A percentile compares a stretch with the other conserved stretches of the same genome.
Evolutionary conservation across 2,797 vertebrate genomes (phyloP).

Genomic region (Danionella dracula): DNA sequence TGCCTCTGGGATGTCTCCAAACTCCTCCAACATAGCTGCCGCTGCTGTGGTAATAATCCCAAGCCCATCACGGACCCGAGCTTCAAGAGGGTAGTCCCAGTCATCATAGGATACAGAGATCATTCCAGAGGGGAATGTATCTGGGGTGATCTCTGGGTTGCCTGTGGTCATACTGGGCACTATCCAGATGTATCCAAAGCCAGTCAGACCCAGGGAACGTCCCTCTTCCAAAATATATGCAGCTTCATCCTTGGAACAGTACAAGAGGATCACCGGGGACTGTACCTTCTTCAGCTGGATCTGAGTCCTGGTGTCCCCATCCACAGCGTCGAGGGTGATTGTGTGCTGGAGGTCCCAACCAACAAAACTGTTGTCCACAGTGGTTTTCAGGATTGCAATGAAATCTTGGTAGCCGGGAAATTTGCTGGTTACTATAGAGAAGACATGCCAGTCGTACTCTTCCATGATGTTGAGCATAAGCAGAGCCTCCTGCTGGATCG

Average conservation of each 20-base stretch:
- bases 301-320: conserved; percentile 84
- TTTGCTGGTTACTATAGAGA: conserved; percentile 94
- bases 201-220: conserved; percentile 89
- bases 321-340: conserved; percentile 84
- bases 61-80: conserved; percentile 86
- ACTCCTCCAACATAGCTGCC: conserved; percentile 87
- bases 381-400: conserved; percentile 89
- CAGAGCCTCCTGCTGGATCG: conserved; percentile 93
- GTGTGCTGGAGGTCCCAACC: conserved; percentile 95
- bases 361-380: conserved; percentile 96
- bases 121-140: conserved; percentile 89
- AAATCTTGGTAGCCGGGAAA: conserved; percentile 96
- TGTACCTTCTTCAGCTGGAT: conserved; percentile 97
- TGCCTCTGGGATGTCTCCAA: conserved; percentile 88
- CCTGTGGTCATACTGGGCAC: conserved; percentile 90
- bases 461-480: conserved; percentile 98
- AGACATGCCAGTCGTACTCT: conserved; percentile 98
- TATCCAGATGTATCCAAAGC: conserved; percentile 97
- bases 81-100: conserved; percentile 94
- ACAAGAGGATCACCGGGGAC: conserved; percentile 90
- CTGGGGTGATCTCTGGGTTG: conserved; percentile 86
- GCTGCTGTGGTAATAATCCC: conserved; percentile 94
- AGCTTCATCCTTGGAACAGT: conserved; percentile 94
- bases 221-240: conserved; percentile 89
- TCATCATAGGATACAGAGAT: conserved; percentile 94